Percentiles rank a stretch among this genome's conserved stretches.
These are phyloP conservation scores for Boulengeromyrus knoepffleri DNA, from an alignment of 2,113 vertebrate species.

Conservation along the genomic window DNA sequence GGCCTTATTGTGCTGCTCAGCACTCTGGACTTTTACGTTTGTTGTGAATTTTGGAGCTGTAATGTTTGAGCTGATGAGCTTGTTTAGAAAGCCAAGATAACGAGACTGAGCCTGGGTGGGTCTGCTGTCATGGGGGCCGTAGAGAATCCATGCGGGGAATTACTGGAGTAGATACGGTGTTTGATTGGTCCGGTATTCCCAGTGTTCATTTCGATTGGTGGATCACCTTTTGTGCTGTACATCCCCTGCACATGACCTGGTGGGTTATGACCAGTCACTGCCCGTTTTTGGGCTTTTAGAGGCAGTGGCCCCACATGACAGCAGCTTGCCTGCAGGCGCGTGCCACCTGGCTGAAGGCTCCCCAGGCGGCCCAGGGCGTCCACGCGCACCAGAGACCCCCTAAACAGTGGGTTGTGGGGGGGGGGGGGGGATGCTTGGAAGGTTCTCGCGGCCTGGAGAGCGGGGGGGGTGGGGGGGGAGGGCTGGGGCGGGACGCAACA, in stretches of 20 bases:
- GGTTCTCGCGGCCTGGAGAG: not conserved
- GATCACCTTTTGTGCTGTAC: not conserved
- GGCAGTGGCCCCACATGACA: not conserved
- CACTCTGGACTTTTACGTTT: slow-evolving; percentile 17
- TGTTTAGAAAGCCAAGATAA: not conserved
- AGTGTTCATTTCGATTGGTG: not conserved
- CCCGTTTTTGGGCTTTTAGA: not conserved
- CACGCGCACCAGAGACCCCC: not conserved
- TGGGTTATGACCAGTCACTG: not conserved
- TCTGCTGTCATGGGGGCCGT: slow-evolving; percentile 7
- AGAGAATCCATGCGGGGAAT: not conserved
- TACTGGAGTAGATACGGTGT: not conserved
- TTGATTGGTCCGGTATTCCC: not conserved
- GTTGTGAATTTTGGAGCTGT: not conserved
- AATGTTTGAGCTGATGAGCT: not conserved
- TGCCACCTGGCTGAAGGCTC: not conserved
- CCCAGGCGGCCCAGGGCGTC: not conserved
- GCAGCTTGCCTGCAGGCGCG: not conserved
- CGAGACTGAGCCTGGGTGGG: not conserved
- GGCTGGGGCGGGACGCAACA: too few relatives aligned
- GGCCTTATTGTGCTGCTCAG: not conserved
- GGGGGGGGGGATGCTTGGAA: not conserved
- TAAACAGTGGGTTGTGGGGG: not conserved
- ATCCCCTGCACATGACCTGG: not conserved
- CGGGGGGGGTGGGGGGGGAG: not conserved